Conservation (phyloP, 2,797 vertebrate species). For the Molossus alvarezi region DNA sequence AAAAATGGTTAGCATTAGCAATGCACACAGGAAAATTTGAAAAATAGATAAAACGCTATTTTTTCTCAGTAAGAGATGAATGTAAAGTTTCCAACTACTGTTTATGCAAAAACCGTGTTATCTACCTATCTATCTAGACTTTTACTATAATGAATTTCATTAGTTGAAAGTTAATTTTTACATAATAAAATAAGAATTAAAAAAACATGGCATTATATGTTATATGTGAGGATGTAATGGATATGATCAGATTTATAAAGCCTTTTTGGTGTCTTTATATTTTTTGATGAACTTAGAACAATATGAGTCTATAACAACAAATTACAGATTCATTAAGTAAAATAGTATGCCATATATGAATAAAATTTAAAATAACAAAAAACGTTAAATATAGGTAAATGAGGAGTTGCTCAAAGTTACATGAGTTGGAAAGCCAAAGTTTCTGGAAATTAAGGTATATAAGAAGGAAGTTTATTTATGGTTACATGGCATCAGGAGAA, state of each 20-base stretch:
- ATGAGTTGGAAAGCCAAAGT: not conserved
- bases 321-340: slow-evolving; percentile 61
- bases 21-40: slow-evolving; percentile 60
- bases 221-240: not conserved
- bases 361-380: slow-evolving; percentile 57
- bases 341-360: not conserved
- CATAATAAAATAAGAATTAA: slow-evolving; percentile 59
- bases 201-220: slow-evolving; percentile 46
- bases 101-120: slow-evolving; percentile 31
- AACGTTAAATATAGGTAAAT: not conserved
- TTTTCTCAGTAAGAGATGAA: slow-evolving; percentile 68
- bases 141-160: slow-evolving; percentile 51
- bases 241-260: slow-evolving; percentile 62
- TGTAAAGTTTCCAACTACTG: slow-evolving; percentile 24
- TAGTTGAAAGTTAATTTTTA: slow-evolving; percentile 70
- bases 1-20: slow-evolving; percentile 64
- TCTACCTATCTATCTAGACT: not conserved
- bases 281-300: slow-evolving; percentile 49
- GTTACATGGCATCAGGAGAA: not conserved
- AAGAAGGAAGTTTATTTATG: slow-evolving; percentile 51
- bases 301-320: not conserved
- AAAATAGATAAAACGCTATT: slow-evolving; percentile 71
- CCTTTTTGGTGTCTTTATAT: slow-evolving; percentile 18
- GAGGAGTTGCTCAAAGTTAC: slow-evolving; percentile 49
- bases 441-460: slow-evolving; percentile 10